These are phyloP conservation scores for Drosophila sp. DNA, from an alignment of 1,140 invertebrate genomes.

Conservation along the genomic window DNA sequence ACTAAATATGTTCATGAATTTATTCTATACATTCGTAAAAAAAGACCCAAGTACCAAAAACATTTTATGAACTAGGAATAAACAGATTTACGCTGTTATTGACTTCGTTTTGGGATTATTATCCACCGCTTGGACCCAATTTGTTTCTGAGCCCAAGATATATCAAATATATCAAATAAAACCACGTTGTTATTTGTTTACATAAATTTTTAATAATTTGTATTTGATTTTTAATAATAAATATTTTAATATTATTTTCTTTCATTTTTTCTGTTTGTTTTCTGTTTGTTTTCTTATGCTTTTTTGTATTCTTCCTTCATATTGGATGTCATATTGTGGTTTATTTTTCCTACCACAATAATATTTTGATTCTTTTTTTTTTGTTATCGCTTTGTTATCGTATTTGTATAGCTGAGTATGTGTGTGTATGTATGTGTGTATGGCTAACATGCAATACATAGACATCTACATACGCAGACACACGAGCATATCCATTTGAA, in stretches of 20 bases:
- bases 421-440: slow-evolving; percentile 28
- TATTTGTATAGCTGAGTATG: slow-evolving; percentile 18
- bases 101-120: too few relatives aligned
- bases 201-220: slow-evolving; percentile 77
- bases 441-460: slow-evolving; percentile 10
- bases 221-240: slow-evolving; percentile 81
- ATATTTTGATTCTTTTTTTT: slow-evolving; percentile 3
- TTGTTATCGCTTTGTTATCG: slow-evolving; percentile 10
- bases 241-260: slow-evolving; percentile 72
- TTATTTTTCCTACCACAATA: slow-evolving; percentile 13
- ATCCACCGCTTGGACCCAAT: too few relatives aligned
- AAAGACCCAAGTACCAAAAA: too few relatives aligned
- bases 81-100: too few relatives aligned
- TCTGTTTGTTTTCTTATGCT: slow-evolving; percentile 22
- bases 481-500: slow-evolving; percentile 26
- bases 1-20: too few relatives aligned
- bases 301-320: slow-evolving; percentile 37
- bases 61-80: too few relatives aligned
- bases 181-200: slow-evolving; percentile 43
- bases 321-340: slow-evolving; percentile 48
- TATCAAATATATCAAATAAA: not conserved
- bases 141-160: too few relatives aligned
- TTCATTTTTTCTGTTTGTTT: slow-evolving; percentile 38
- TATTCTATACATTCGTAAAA: too few relatives aligned
- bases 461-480: slow-evolving; percentile 26